Percentiles rank a stretch among this genome's conserved stretches.
Conservation (phyloP, 2,113 vertebrate species). For the Barnardius zonarius region DNA sequence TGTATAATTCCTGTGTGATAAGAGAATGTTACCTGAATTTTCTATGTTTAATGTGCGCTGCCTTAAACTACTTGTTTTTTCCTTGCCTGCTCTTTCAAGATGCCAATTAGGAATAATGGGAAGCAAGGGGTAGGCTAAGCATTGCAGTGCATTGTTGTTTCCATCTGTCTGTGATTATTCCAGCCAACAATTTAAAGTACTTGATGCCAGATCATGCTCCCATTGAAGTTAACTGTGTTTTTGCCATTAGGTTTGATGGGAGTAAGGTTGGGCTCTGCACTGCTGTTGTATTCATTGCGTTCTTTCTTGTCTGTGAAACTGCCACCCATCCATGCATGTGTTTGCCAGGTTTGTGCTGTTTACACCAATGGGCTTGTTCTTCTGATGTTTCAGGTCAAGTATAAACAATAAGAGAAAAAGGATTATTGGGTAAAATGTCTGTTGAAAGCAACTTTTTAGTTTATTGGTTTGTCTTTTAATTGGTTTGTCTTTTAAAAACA, state of each 20-base stretch:
- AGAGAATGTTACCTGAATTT: constrained; percentile 71
- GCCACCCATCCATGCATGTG: constrained; percentile 77
- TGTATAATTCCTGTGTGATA: constrained; percentile 43
- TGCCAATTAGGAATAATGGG: constrained; percentile 84
- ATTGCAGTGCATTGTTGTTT: constrained; percentile 74
- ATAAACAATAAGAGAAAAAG: constrained; percentile 51
- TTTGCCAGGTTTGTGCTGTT: constrained; percentile 75
- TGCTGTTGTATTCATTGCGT: constrained; percentile 64
- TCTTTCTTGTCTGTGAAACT: constrained; percentile 67
- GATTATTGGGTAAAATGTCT: constrained; percentile 72
- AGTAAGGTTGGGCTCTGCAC: constrained; percentile 46
- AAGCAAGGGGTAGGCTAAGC: constrained; percentile 85
- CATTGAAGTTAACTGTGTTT: constrained; percentile 57
- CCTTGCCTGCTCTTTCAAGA: constrained; percentile 82
- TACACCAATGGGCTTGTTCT: constrained; percentile 65
- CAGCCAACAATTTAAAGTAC: constrained; percentile 70
- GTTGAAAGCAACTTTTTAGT: constrained; percentile 9
- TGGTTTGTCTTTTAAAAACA: neutral
- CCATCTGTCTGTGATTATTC: constrained; percentile 78
- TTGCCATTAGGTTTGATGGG: constrained; percentile 60
- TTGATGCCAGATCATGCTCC: constrained; percentile 50
- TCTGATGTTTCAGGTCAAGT: constrained; percentile 71
- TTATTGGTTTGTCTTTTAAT: neutral
- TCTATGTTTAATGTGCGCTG: constrained; percentile 76
- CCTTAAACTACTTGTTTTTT: constrained; percentile 77